phyloP scores from a whole-genome alignment of 23 tunicate genomes.

The Ascidia mentula region DNA sequence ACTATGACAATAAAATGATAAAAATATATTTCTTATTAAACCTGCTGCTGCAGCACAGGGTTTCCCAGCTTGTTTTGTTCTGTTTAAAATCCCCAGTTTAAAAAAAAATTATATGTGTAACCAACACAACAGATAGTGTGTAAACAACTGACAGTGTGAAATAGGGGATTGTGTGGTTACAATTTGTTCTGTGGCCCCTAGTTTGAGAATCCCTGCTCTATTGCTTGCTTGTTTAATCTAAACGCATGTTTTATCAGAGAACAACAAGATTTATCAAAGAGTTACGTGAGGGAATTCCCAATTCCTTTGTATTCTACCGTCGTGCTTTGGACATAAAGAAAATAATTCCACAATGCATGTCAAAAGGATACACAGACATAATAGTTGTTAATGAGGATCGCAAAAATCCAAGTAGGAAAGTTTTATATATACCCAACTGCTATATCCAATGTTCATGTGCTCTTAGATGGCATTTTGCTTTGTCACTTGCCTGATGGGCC shows the following conservation, averaged over 20 bases:
- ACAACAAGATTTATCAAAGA: slow-evolving; percentile 43
- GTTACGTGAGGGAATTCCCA: slow-evolving; percentile 49
- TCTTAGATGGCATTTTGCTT: slow-evolving; percentile 62
- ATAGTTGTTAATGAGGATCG: slow-evolving; percentile 96
- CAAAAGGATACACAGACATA: slow-evolving; percentile 84
- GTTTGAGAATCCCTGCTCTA: no score
- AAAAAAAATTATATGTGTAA: no score
- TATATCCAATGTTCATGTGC: neutral
- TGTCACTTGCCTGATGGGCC: slow-evolving; percentile 97
- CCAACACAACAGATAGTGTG: no score
- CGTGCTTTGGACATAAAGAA: slow-evolving; percentile 77
- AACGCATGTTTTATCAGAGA: slow-evolving; percentile 13
- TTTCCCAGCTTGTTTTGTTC: neutral
- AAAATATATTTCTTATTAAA: no score
- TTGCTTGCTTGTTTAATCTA: slow-evolving; percentile 1
- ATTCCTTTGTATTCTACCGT: slow-evolving; percentile 52
- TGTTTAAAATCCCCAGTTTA: no score
- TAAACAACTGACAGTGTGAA: no score
- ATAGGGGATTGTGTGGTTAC: no score
- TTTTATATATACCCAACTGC: neutral
- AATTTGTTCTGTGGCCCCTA: no score
- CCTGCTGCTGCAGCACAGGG: no score
- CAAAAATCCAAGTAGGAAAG: slow-evolving; percentile 55
- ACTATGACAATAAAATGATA: no score
- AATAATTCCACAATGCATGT: slow-evolving; percentile 82